Base-by-base conservation (phyloP, 2,113 vertebrate genomes). In the Alligator mississippiensis region DNA sequence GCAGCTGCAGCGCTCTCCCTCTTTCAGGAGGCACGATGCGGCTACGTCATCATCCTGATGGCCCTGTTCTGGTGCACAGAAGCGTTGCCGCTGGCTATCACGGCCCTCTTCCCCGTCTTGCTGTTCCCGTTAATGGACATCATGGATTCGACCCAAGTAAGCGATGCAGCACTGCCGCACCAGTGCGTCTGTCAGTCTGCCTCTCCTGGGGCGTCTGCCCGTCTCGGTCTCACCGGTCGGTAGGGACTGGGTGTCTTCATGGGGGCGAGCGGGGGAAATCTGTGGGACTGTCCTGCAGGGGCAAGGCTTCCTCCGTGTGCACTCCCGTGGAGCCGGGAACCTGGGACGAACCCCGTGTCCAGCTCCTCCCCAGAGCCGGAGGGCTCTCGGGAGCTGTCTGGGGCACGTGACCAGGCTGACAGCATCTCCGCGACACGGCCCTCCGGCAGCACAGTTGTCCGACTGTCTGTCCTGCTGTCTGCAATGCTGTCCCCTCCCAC, bases 31-130 rank as follows among this genome's bases (percentile, higher is more conserved):
- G 98, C 98, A 3, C 85, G 30, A 82, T 99, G 99, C 11, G 99
- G 97, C 28, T 99, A 97, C 0, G 80, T 95, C 3, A 99, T 99
- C 97, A 98, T 99, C 75, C 14, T 99, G 79, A 99, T 99, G 99
- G 99, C 99, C 0, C 87, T 99, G 85, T 98, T 97, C 81, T 99
- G 99, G 99, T 99, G 99, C 92, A 99, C 98, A 0, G 99, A 99
- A 96, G 98, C 98, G 2, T 94, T 99, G 74, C 99, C 99, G 0
- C 95, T 99, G 97, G 98, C 99, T 1, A 89, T 99, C 93, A 99
- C 99, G 0, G 98, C 98, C 25, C 85, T 99, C 15, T 93, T 99
- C 12, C 99, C 99, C 0, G 87, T 99, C 34, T 1, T 99, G 85
- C 95, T 99, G 6, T 99, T 99, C 94, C 99, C 99, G 1, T 95